Evolutionary conservation across 2,888 invertebrate genomes (phyloP), one percentile per base, ranked within the genome.

Genomic region (Lepetodrilus schrolli): DNA sequence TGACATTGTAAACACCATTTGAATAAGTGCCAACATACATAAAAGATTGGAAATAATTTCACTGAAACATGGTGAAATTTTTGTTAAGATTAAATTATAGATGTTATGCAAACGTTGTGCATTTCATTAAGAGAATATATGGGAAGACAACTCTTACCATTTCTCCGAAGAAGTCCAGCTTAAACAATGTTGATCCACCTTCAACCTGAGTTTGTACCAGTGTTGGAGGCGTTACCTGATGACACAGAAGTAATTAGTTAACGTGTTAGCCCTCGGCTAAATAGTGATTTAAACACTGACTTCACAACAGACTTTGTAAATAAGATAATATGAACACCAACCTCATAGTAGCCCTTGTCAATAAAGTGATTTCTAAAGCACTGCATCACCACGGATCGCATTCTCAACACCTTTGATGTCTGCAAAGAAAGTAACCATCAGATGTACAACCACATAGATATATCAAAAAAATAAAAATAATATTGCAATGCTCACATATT

Each of bases 191-290:
- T 5, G 98, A 95, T 48, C 99, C 99, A 13, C 99, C 99, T 92
- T 99, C 99, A n/a, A 97, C 96, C 92, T 99, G 99, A 0, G 98
- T 98, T 92, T 99, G 99, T 34, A 99, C 99, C 68, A 99, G 92
- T 0, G 99, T 98, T 47, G 99, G 99, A 30, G 99, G 99, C 4
- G 95, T 95, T 20, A 99, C 95, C 87, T 89, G 73, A n/a, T 73
- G 36, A 20, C 66, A 26, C 21, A 51, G 17, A 49, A 48, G 20
- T 66, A 21, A 1, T 5, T n/a, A n/a, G 38, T 5, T 50, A 4
- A 50, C 21, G 43, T 43, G 4, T 5, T 17, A 13, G 4, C 43
- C 13, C 43, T 43, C 13, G 4, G 13, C 13, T 43, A 17, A 17
- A 7, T 8, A 49, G 23, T 4, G 8, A 17, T 13, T 48, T 21